Conservation (phyloP, 2,888 invertebrate species). For the Hyposoter dolosus region DNA sequence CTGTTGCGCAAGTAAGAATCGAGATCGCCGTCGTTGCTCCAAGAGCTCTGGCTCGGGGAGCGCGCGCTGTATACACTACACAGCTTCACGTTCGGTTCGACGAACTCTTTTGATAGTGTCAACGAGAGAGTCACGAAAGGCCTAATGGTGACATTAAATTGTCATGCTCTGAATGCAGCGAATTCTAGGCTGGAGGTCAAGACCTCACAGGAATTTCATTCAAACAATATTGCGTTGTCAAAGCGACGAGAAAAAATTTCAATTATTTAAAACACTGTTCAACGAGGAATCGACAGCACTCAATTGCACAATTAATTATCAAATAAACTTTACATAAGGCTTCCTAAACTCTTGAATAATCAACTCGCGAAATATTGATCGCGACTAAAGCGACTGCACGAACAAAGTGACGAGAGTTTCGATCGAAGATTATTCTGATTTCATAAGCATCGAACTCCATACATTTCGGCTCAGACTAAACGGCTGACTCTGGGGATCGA, state of each 20-base stretch:
- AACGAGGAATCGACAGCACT: background rate
- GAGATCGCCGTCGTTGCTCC: constrained; percentile 60
- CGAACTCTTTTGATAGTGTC: constrained; percentile 70
- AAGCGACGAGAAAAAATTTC: background rate
- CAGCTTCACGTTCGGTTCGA: constrained; percentile 63
- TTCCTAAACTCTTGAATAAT: background rate
- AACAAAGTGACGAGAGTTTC: background rate
- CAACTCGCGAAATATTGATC: background rate
- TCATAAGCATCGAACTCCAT: constrained; percentile 5
- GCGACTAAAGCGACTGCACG: background rate
- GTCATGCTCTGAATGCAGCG: constrained; percentile 39
- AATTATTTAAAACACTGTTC: background rate
- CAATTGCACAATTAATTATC: background rate
- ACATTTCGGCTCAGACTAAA: background rate
- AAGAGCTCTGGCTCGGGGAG: constrained; percentile 29
- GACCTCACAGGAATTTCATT: constrained; percentile 14
- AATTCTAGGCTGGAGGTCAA: constrained; percentile 25
- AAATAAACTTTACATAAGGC: background rate
- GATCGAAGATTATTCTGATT: background rate
- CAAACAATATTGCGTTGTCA: background rate
- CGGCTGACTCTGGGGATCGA: background rate
- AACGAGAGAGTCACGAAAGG: constrained; percentile 68
- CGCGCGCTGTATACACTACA: background rate
- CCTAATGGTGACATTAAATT: constrained; percentile 54
- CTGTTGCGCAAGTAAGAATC: constrained; percentile 70